Base-by-base conservation (phyloP, 2,888 invertebrate species). In the Epinotia nisella region DNA sequence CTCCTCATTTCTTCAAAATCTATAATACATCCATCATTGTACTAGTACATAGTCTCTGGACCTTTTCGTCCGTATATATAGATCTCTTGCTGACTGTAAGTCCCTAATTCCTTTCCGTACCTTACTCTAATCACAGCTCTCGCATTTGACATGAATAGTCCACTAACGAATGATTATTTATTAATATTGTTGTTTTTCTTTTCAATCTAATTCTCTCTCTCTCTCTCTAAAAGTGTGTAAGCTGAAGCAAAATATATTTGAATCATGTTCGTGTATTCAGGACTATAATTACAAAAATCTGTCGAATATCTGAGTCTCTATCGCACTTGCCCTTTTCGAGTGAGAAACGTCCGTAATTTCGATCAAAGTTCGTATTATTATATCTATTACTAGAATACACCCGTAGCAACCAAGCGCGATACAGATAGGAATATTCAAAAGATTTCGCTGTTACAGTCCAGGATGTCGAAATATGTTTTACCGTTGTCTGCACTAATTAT, bases 51-150 rank as follows among this genome's bases (percentile, higher is more conserved):
- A 24, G 21, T 2, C 1, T 24, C 21, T 24, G 21, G 35, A 9
- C 1, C 35, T 35, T 35, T 45, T 15, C n/a, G 13, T n/a, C 49
- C 49, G 49, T 49, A 49, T 49, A 41, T 49, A 49, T 49, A 13
- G 13, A 45, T 21, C 21, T 13, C 9, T 29, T n/a, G 29, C 29
- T 7, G 24, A 62, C 24, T 24, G 10, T 29, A 62, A 62, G 2
- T 49, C 11, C 61, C 45, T 61, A 45, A 13, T n/a, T 17, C 10
- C 17, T 7, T 39, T 29, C 17, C 49, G 39, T 49, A 53, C 5
- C 67, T 71, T 65, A 74, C 17, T 51, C 69, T 75, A 74, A 75
- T 75, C 75, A 75, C 75, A 75, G 75, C 75, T 68, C 71, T 64
- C 60, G 49, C 62, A 49, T 70, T 70, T 51, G 49, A 62, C 62